Percentiles rank a stretch among this genome's conserved stretches.
Evolutionary conservation across 92 coral and sea anemone genomes (phyloP).

Genomic region (Palythoa caribaeorum): DNA sequence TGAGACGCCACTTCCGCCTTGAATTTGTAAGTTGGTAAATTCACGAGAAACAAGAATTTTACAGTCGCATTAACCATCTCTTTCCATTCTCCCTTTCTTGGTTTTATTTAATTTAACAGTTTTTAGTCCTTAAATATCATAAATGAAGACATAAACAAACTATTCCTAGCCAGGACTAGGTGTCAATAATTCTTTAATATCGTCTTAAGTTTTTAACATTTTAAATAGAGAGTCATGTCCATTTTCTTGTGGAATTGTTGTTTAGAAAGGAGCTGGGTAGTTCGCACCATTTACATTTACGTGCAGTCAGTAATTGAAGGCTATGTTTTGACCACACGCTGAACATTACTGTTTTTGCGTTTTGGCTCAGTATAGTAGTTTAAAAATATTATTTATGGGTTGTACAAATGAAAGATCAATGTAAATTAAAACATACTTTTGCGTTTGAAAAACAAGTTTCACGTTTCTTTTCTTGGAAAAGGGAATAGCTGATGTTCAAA

Average conservation of each 20-base stretch:
- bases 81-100: no score
- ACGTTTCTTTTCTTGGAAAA: not conserved
- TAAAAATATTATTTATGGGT: not conserved
- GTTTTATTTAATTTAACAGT: no score
- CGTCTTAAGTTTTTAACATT: not conserved
- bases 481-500: not conserved
- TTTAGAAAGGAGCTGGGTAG: not conserved
- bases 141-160: not conserved
- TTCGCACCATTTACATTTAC: slow-evolving; percentile 2
- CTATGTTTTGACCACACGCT: not conserved
- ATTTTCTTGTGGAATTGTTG: not conserved
- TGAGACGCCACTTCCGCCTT: not conserved
- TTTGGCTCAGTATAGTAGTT: not conserved
- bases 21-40: not conserved
- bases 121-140: no score
- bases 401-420: not conserved
- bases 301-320: not conserved
- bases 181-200: not conserved
- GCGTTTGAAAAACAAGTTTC: slow-evolving; percentile 5
- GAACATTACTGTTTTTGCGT: not conserved
- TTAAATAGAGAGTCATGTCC: not conserved
- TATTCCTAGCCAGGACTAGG: not conserved
- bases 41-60: not conserved
- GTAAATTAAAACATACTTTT: not conserved
- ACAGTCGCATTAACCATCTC: not conserved